A percentile compares a stretch with the other conserved stretches of the same genome.
phyloP scores from a whole-genome alignment of 1,140 invertebrate species.

The Orchestia grillus region DNA sequence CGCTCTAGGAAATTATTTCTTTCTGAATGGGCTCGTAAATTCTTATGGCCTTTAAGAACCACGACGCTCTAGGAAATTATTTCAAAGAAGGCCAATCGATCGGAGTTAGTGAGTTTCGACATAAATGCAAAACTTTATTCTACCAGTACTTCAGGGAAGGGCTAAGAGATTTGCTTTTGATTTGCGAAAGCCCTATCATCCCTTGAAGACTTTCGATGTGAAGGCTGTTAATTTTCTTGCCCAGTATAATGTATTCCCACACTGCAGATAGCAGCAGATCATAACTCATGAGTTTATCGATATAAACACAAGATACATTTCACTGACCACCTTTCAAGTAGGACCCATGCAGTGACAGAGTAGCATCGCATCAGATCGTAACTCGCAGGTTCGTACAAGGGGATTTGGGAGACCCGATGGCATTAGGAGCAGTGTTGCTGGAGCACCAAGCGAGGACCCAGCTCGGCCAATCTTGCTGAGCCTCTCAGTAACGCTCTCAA shows the following conservation, averaged over 20 bases:
- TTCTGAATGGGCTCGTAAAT: background rate
- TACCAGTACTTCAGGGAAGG: background rate
- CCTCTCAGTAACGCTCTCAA: slow-evolving; percentile 33
- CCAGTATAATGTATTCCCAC: background rate
- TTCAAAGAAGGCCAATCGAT: background rate
- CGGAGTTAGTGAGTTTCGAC: background rate
- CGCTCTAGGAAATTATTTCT: background rate
- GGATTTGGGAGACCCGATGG: slow-evolving; percentile 1
- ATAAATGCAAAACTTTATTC: background rate
- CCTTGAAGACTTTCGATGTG: background rate
- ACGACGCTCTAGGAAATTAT: background rate
- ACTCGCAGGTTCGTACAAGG: background rate
- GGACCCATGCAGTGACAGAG: background rate
- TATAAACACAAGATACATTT: background rate
- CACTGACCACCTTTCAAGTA: background rate
- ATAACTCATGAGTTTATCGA: background rate
- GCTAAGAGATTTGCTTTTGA: background rate
- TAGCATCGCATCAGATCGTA: background rate
- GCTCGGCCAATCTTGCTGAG: slow-evolving; percentile 6
- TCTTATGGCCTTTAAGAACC: background rate
- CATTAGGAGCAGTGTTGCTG: background rate
- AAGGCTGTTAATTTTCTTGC: background rate
- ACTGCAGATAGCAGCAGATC: background rate
- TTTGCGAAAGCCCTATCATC: background rate
- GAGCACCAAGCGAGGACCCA: background rate